Evolutionary conservation across 2,113 vertebrate genomes (phyloP).

Genomic region (Axis porcinus): DNA sequence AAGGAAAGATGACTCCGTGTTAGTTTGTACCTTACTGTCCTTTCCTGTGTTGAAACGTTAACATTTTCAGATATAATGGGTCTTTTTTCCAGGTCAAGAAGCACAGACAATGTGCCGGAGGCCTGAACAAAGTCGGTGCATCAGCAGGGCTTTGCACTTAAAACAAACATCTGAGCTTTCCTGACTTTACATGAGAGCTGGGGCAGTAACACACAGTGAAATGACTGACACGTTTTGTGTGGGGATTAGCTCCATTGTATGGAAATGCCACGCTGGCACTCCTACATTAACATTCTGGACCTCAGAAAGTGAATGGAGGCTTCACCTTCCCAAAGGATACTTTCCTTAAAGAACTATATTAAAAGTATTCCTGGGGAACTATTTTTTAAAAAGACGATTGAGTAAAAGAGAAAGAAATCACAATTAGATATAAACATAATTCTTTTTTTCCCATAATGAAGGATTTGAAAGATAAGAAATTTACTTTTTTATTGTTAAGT

Average conservation of each 20-base stretch:
- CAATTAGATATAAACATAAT: not conserved
- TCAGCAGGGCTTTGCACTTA: constrained; percentile 65
- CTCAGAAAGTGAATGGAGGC: not conserved
- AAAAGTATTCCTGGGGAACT: not conserved
- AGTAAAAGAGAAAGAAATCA: not conserved
- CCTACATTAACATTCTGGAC: not conserved
- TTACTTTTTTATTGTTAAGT: not conserved
- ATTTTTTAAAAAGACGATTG: not conserved
- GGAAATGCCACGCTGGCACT: constrained; percentile 30
- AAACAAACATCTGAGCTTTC: constrained; percentile 71
- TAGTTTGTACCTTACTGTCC: constrained; percentile 47
- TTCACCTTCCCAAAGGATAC: not conserved
- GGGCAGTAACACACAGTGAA: constrained; percentile 47
- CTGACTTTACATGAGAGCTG: constrained; percentile 67
- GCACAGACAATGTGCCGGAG: constrained; percentile 63
- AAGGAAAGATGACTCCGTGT: constrained; percentile 56
- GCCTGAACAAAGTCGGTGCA: constrained; percentile 46
- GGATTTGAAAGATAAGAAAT: not conserved
- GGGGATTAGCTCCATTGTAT: constrained; percentile 65
- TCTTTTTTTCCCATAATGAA: not conserved
- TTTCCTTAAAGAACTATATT: not conserved
- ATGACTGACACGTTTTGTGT: constrained; percentile 75
- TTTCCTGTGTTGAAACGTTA: constrained; percentile 70
- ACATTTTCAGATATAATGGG: constrained; percentile 70
- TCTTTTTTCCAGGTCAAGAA: constrained; percentile 73